Percentiles rank a stretch among this genome's conserved stretches.
phyloP scores from a whole-genome alignment of 2,888 invertebrate species.

The Lithophane semibrunnea region DNA sequence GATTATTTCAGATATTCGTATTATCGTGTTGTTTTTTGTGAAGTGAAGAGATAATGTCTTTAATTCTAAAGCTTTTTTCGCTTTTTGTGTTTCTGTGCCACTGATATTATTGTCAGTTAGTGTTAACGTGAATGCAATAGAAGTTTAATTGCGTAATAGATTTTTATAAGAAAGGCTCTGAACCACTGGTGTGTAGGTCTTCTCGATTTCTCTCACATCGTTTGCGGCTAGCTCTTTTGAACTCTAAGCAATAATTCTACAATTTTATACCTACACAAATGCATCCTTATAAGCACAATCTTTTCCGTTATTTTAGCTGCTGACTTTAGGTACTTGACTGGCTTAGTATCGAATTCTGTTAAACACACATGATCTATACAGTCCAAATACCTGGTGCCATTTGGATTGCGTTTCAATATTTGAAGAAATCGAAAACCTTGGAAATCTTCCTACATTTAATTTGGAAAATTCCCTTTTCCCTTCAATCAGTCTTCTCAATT shows the following conservation, averaged over 20 bases:
- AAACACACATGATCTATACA: not conserved
- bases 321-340: not conserved
- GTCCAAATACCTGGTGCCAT: not conserved
- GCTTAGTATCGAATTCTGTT: not conserved
- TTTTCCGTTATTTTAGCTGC: not conserved
- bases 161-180: not conserved
- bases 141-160: not conserved
- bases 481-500: constrained; percentile 42
- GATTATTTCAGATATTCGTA: constrained; percentile 39
- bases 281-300: not conserved
- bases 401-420: not conserved
- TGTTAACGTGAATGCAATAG: not conserved
- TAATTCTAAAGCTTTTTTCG: not conserved
- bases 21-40: constrained; percentile 16
- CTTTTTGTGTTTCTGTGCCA: not conserved
- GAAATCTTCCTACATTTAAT: not conserved
- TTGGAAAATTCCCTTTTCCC: constrained; percentile 12
- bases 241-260: not conserved
- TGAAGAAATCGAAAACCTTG: not conserved
- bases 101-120: not conserved
- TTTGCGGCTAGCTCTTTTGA: too few species aligned
- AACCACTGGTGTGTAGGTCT: too few species aligned
- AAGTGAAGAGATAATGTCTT: not conserved
- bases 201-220: not conserved
- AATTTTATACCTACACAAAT: not conserved